Conservation (phyloP, 2,888 invertebrate species). For the Campoplex capitator region DNA sequence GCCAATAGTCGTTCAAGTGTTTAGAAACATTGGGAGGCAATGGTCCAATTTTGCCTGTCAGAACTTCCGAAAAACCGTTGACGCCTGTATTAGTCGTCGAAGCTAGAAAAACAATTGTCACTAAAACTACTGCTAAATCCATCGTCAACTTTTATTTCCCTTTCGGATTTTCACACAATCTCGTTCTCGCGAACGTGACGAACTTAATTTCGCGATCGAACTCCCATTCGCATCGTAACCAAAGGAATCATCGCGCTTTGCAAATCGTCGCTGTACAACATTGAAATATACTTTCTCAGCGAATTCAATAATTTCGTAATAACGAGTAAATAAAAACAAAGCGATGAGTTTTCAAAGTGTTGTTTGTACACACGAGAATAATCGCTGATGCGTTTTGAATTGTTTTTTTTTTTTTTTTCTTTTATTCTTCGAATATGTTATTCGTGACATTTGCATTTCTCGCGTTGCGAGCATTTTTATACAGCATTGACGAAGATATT, state of each 20-base stretch:
- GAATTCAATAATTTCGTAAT: constrained; percentile 54
- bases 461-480: not conserved
- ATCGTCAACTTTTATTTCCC: constrained; percentile 27
- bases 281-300: constrained; percentile 43
- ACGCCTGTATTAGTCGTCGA: not conserved
- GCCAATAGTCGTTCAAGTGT: constrained; percentile 80
- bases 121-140: constrained; percentile 37
- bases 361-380: constrained; percentile 5
- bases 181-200: not conserved
- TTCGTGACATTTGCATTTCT: not conserved
- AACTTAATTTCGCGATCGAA: constrained; percentile 15
- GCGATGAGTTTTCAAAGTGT: not conserved
- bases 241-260: not conserved
- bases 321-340: not conserved
- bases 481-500: not conserved
- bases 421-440: not conserved
- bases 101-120: constrained; percentile 20
- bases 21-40: constrained; percentile 75
- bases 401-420: not conserved
- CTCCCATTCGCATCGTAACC: constrained; percentile 18
- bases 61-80: constrained; percentile 13
- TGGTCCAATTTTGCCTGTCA: constrained; percentile 57
- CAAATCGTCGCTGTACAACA: not conserved
- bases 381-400: constrained; percentile 2
- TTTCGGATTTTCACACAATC: constrained; percentile 8